Percentiles rank a stretch among this genome's conserved stretches.
Conservation (phyloP, 2,888 invertebrate genomes). For the Reticulitermes lucifugus region DNA sequence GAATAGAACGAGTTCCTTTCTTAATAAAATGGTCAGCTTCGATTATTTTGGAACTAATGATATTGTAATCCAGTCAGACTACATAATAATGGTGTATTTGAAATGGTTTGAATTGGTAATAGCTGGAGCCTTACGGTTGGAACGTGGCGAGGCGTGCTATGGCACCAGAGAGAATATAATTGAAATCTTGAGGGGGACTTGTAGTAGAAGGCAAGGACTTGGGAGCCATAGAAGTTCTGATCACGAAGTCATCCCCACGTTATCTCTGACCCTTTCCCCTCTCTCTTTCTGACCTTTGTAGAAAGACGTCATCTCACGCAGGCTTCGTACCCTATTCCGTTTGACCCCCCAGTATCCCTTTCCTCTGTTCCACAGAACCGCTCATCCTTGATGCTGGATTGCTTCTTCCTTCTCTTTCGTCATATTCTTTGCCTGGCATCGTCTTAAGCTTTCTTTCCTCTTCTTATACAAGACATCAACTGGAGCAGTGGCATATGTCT, state of each 20-base stretch:
- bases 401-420: constrained; percentile 5
- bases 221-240: constrained; percentile 40
- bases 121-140: neutral
- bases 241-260: constrained; percentile 45
- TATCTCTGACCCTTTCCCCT: neutral
- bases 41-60: neutral
- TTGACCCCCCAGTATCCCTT: constrained; percentile 32
- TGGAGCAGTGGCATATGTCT: neutral
- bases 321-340: constrained; percentile 39
- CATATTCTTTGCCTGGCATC: constrained; percentile 46
- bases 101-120: neutral
- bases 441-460: neutral
- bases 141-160: neutral
- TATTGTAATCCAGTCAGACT: neutral
- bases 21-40: neutral
- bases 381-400: neutral
- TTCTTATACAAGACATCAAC: neutral
- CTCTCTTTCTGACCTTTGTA: constrained; percentile 35
- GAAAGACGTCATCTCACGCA: constrained; percentile 41
- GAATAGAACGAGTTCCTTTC: no score
- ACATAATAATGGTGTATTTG: neutral
- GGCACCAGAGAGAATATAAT: constrained; percentile 13
- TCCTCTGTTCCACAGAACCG: neutral
- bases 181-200: constrained; percentile 38
- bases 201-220: constrained; percentile 1